Percentiles rank a stretch among this genome's conserved stretches.
These are phyloP conservation scores for Athetis lepigone DNA, from an alignment of 2,888 invertebrate genomes.

Conservation along the genomic window DNA sequence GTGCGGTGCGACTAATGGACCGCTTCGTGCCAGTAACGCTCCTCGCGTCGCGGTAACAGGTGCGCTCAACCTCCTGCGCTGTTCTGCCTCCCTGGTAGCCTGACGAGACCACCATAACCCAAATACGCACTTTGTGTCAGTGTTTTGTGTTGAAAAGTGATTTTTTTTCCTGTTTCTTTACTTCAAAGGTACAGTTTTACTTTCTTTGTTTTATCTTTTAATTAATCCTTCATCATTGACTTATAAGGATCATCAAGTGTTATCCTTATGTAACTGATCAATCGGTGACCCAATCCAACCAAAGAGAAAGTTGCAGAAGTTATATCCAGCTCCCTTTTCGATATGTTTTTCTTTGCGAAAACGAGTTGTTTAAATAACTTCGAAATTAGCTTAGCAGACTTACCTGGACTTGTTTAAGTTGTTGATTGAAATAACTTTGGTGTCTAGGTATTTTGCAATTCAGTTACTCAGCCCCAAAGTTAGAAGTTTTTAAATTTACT, in stretches of 20 bases:
- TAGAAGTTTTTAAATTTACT: conserved; percentile 30
- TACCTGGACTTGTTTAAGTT: conserved; percentile 32
- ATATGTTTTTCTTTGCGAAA: conserved; percentile 47
- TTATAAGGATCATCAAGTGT: conserved; percentile 50
- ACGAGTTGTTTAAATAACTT: conserved; percentile 39
- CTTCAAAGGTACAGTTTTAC: conserved; percentile 55
- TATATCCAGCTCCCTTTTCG: too few relatives aligned
- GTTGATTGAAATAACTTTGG: conserved; percentile 47
- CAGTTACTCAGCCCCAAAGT: conserved; percentile 19
- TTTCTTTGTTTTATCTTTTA: conserved; percentile 22
- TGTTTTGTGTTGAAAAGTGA: conserved; percentile 68
- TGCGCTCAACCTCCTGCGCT: conserved; percentile 78
- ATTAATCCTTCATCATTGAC: conserved; percentile 22
- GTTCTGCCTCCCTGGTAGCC: conserved; percentile 76
- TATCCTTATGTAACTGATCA: conserved; percentile 60
- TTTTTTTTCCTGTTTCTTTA: conserved; percentile 39
- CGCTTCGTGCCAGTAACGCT: conserved; percentile 85
- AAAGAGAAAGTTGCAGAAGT: too few relatives aligned
- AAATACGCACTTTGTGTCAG: conserved; percentile 70
- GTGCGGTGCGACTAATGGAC: conserved; percentile 83
- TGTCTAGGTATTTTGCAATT: conserved; percentile 36
- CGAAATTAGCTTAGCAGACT: conserved; percentile 23
- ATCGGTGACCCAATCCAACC: conserved; percentile 52
- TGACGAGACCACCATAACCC: conserved; percentile 68
- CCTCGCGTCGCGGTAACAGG: conserved; percentile 87